These are phyloP conservation scores for Callosobruchus maculatus DNA, from an alignment of 2,888 invertebrate species.

Conservation along the genomic window DNA sequence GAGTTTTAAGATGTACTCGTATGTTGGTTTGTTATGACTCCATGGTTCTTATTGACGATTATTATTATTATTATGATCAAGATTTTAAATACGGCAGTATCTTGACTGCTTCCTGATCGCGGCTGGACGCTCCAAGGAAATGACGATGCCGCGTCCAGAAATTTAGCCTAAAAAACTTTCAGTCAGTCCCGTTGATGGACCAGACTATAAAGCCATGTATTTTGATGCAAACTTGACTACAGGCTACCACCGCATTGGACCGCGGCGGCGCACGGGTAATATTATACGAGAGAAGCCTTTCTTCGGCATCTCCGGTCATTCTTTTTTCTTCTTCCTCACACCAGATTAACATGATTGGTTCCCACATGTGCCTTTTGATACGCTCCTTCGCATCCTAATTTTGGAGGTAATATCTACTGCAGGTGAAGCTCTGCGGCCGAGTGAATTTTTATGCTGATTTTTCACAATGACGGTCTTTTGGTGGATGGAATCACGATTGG, in stretches of 20 bases:
- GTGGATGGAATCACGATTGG: not conserved
- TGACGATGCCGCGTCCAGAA: too few species aligned
- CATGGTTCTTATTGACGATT: too few species aligned
- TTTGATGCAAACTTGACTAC: not conserved
- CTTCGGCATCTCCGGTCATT: not conserved
- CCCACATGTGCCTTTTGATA: not conserved
- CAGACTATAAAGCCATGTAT: not conserved
- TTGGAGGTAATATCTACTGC: not conserved
- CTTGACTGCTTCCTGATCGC: too few species aligned
- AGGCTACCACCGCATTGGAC: not conserved
- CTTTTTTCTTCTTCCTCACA: not conserved
- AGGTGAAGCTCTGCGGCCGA: not conserved
- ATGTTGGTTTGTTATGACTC: too few species aligned
- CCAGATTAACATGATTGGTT: not conserved
- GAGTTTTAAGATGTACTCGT: too few species aligned
- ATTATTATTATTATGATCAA: too few species aligned
- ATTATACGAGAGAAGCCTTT: not conserved
- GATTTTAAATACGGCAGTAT: too few species aligned
- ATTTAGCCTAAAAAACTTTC: too few species aligned
- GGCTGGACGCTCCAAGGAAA: too few species aligned
- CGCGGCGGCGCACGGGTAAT: not conserved
- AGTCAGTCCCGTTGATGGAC: not conserved
- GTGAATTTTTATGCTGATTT: not conserved
- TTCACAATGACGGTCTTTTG: not conserved
- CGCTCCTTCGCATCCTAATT: not conserved